phyloP scores from a whole-genome alignment of 2,113 vertebrate genomes.

The Thoracochromis brauschi region DNA sequence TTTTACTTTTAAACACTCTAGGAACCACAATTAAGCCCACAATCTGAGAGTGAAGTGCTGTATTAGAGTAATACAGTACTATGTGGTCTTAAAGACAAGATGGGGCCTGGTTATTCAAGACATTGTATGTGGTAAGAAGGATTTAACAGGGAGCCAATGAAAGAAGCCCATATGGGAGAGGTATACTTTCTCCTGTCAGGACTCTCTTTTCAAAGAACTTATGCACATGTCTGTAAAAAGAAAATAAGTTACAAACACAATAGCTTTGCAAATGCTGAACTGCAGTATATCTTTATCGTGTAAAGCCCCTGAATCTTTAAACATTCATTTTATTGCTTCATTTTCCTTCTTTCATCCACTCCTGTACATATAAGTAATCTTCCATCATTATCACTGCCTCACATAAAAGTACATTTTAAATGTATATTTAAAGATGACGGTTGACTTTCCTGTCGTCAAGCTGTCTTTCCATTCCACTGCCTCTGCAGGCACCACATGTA shows the following conservation, averaged over 20 bases:
- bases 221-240: background rate
- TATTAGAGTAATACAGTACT: background rate
- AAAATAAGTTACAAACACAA: background rate
- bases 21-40: background rate
- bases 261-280: background rate
- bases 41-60: background rate
- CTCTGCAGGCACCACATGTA: conserved; percentile 20
- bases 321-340: background rate
- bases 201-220: background rate
- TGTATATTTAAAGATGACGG: background rate
- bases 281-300: background rate
- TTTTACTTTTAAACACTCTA: background rate
- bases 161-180: background rate
- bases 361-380: background rate
- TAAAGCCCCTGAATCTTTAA: background rate
- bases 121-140: background rate
- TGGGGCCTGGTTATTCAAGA: background rate
- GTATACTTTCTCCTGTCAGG: background rate
- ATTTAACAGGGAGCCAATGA: background rate
- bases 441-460: conserved; percentile 15
- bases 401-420: background rate
- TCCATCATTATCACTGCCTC: background rate
- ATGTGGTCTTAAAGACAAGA: background rate
- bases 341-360: background rate
- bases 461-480: background rate